Conservation (phyloP, 2,113 vertebrate species). For the Panurus biarmicus region DNA sequence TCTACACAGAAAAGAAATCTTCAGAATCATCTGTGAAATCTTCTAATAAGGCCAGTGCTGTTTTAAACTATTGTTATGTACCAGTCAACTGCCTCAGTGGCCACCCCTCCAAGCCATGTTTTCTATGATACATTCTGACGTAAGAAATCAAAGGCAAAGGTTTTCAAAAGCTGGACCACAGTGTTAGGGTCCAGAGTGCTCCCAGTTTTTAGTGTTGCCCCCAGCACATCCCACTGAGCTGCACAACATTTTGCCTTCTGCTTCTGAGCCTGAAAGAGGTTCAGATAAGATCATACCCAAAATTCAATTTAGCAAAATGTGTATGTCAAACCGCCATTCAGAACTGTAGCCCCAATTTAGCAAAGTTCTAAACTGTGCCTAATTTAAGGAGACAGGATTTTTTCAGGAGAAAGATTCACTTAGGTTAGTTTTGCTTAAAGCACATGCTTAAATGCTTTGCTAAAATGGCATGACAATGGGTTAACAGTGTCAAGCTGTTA, state of each 20-base stretch:
- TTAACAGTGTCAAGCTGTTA: not conserved
- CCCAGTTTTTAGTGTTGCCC: not conserved
- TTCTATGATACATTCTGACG: not conserved
- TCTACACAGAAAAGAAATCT: not conserved
- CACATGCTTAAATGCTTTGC: constrained; percentile 9
- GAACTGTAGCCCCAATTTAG: not conserved
- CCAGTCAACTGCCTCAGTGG: not conserved
- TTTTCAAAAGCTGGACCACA: not conserved
- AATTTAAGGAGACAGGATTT: not conserved
- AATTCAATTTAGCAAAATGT: not conserved
- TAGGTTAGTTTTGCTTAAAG: not conserved
- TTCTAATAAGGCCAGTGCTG: not conserved
- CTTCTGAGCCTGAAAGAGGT: not conserved
- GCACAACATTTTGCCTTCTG: not conserved
- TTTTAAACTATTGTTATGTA: not conserved
- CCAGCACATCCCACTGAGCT: not conserved
- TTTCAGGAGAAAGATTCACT: not conserved
- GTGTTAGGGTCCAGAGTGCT: not conserved
- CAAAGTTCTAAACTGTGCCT: not conserved
- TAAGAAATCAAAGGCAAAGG: not conserved
- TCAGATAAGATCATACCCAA: not conserved
- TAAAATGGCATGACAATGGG: not conserved
- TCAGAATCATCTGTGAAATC: not conserved
- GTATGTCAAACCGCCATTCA: not conserved
- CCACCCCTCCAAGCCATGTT: not conserved